A percentile compares a stretch with the other conserved stretches of the same genome.
phyloP scores from a whole-genome alignment of 1,140 invertebrate species.

The Micrasema longulum region DNA sequence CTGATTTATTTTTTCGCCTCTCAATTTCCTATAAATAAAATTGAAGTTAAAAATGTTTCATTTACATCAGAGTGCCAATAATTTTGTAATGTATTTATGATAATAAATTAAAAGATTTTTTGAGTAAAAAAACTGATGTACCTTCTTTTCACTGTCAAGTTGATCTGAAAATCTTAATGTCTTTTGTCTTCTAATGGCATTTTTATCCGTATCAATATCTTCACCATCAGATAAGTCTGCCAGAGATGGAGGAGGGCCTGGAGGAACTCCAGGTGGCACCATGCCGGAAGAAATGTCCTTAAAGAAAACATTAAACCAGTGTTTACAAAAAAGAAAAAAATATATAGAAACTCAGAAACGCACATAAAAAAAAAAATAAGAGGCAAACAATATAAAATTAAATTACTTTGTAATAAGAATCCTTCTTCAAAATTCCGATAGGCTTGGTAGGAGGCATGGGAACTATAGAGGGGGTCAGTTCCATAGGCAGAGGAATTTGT shows the following conservation, averaged over 20 bases:
- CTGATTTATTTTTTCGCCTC: conserved; percentile 30
- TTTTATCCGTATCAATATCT: conserved; percentile 68
- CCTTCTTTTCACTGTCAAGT: conserved; percentile 57
- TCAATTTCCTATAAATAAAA: conserved; percentile 29
- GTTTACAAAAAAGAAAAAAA: neutral
- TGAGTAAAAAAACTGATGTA: conserved; percentile 9
- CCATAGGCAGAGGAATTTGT: conserved; percentile 84
- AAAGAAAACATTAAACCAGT: conserved; percentile 3
- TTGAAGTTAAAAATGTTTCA: neutral
- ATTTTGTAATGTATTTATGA: neutral
- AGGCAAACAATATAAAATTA: no score
- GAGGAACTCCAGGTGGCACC: conserved; percentile 89
- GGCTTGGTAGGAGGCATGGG: conserved; percentile 67
- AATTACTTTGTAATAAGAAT: conserved; percentile 71
- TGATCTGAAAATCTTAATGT: conserved; percentile 77
- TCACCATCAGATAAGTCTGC: conserved; percentile 72
- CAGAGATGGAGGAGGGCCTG: conserved; percentile 83
- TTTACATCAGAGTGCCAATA: neutral
- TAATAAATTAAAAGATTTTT: neutral
- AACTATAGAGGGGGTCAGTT: conserved; percentile 67
- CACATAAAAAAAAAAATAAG: no score
- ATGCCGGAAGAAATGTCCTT: conserved; percentile 62
- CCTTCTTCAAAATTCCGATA: conserved; percentile 79
- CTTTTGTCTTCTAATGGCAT: conserved; percentile 60
- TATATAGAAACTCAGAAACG: no score